Percentiles rank a stretch among this genome's conserved stretches.
These are phyloP conservation scores for Oegoconia quadripuncta DNA, from an alignment of 2,888 invertebrate species.

Conservation along the genomic window DNA sequence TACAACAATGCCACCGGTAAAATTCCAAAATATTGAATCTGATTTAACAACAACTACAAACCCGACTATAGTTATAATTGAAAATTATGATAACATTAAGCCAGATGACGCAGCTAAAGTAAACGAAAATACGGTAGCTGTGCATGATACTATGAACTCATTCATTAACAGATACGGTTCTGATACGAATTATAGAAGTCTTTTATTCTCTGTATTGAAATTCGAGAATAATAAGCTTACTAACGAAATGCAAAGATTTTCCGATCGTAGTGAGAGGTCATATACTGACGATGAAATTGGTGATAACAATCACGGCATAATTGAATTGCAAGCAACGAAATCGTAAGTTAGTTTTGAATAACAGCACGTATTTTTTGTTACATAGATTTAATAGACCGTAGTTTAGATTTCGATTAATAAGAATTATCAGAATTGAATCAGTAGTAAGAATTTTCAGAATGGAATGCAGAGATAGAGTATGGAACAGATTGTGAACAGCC, in stretches of 20 bases:
- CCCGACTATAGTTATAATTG: slow-evolving; percentile 33
- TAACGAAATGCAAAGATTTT: slow-evolving; percentile 18
- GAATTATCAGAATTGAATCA: no score
- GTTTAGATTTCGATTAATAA: no score
- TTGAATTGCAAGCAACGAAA: neutral
- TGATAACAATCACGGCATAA: neutral
- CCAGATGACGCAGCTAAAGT: neutral
- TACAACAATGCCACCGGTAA: no score
- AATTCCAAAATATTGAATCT: neutral
- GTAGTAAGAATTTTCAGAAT: no score
- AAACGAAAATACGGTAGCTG: neutral
- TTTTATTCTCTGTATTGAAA: slow-evolving; percentile 39
- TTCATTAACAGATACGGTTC: neutral
- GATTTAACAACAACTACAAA: slow-evolving; percentile 14
- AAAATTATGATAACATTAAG: slow-evolving; percentile 21
- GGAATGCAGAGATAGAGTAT: no score
- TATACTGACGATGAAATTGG: neutral
- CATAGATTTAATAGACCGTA: no score
- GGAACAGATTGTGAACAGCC: no score
- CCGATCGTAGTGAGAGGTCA: neutral
- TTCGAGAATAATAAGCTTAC: slow-evolving; percentile 35
- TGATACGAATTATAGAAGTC: slow-evolving; percentile 17
- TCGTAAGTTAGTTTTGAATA: no score
- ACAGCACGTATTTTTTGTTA: no score
- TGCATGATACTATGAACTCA: neutral